phyloP scores from a whole-genome alignment of 1,140 invertebrate species.

The Drosophila neocordata region DNA sequence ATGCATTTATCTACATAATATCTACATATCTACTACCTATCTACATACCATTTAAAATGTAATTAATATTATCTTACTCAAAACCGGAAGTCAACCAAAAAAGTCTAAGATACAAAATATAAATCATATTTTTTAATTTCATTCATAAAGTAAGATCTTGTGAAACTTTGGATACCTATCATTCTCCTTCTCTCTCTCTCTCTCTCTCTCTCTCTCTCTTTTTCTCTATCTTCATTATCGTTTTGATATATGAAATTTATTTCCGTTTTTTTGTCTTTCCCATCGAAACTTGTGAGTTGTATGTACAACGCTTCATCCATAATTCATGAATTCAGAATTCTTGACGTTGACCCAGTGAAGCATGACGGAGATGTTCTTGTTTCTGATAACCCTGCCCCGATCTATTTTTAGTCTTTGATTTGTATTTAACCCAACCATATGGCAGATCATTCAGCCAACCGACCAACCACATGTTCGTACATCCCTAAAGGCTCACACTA shows the following conservation, averaged over 20 bases:
- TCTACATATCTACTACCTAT: too few relatives aligned
- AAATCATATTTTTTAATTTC: too few relatives aligned
- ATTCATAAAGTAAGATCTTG: too few relatives aligned
- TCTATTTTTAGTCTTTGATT: slow-evolving; percentile 60
- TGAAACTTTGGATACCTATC: too few relatives aligned
- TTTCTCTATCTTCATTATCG: neutral
- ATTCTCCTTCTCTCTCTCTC: too few relatives aligned
- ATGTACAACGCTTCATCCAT: slow-evolving; percentile 21
- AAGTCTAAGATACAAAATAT: too few relatives aligned
- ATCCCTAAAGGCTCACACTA: slow-evolving; percentile 13
- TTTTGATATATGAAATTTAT: neutral
- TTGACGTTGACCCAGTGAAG: slow-evolving; percentile 70
- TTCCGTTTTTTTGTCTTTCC: neutral
- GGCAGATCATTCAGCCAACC: slow-evolving; percentile 40
- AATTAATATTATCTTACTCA: too few relatives aligned
- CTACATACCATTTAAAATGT: too few relatives aligned
- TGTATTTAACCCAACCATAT: slow-evolving; percentile 42
- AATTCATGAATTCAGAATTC: slow-evolving; percentile 24
- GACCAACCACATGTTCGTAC: slow-evolving; percentile 71
- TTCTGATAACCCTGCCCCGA: slow-evolving; percentile 74
- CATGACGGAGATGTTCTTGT: slow-evolving; percentile 46
- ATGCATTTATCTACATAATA: too few relatives aligned
- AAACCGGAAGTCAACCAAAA: too few relatives aligned
- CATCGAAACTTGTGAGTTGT: neutral
- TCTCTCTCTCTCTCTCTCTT: too few relatives aligned